Base-by-base conservation (phyloP, 2,888 invertebrate genomes). In the Harpagoxenus sublaevis region DNA sequence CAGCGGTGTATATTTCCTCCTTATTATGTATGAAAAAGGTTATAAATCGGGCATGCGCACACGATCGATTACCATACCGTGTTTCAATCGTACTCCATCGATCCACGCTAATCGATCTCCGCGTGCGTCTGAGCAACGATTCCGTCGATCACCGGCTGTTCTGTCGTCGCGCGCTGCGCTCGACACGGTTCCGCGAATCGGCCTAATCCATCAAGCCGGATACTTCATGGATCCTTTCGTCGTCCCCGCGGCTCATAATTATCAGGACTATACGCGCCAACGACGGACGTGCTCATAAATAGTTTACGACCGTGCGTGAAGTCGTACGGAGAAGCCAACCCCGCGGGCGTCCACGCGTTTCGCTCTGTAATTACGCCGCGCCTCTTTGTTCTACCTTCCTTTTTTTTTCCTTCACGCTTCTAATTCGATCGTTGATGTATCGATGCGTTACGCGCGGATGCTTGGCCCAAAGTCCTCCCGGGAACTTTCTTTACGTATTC, bases 311-410 rank as follows among this genome's bases (percentile, higher is more conserved):
- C 68, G n/a, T 42, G 74, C 45, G 77, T 39, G 23, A 68, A 60
- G 57, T 60, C 45, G 57, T 60, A 63, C 55, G 63, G 35, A 31
- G 60, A 63, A 73, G 66, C 57, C 35, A 60, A n/a, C 60, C 77
- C 85, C 57, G 62, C 77, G 51, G 85, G 85, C 85, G 82, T 85
- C 73, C 83, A 77, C 75, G 83, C 63, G 73, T 83, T 73, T 73
- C 83, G 73, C 71, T 78, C 60, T 63, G 65, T 83, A 83, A 85
- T 85, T 85, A 85, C 57, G 66, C 71, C 71, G 55, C 53, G 83
- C 78, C 83, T 57, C 75, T 77, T 83, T 85, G 53, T 85, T 66
- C 73, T 51, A n/a, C 8, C 65, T 48, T 15, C 45, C 10, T 83
- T 78, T 79, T 68, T 68, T 68, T 73, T 23, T n/a, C 55, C 12